phyloP scores from a whole-genome alignment of 2,888 invertebrate genomes.

The Aproaerema taeniolella region DNA sequence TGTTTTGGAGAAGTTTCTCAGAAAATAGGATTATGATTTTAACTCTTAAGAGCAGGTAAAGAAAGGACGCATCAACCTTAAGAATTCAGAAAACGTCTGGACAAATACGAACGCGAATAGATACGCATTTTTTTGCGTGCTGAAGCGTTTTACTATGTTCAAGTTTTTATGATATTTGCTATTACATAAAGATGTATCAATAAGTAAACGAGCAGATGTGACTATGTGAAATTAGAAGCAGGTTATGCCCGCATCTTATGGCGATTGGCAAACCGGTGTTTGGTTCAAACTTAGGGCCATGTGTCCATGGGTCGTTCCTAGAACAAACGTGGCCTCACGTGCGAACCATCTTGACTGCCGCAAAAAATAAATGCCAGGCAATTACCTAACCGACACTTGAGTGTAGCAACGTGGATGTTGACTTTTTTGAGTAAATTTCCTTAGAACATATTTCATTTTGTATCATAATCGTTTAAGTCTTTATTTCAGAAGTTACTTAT shows the following conservation, averaged over 20 bases:
- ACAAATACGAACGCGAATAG: no score
- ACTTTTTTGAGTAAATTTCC: constrained; percentile 34
- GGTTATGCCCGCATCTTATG: constrained; percentile 31
- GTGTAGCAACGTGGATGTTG: constrained; percentile 32
- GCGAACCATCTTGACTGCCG: constrained; percentile 42
- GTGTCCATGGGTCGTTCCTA: constrained; percentile 49
- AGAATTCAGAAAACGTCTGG: no score
- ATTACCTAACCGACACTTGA: constrained; percentile 34
- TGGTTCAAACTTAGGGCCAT: constrained; percentile 35
- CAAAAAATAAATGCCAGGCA: constrained; percentile 45
- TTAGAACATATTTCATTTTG: constrained; percentile 20
- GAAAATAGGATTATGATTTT: no score
- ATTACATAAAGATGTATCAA: not conserved
- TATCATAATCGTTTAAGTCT: no score
- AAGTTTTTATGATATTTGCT: no score
- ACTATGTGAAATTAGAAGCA: constrained; percentile 29
- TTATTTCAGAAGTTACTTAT: no score
- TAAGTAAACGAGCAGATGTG: constrained; percentile 31
- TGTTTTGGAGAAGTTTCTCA: no score
- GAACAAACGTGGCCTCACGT: constrained; percentile 53
- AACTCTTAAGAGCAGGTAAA: no score
- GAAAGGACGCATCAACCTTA: no score
- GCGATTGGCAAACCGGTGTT: constrained; percentile 30
- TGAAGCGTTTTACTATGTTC: no score
- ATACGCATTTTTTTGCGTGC: no score